Conservation (phyloP, 2,113 vertebrate genomes). For the Caracal caracal region DNA sequence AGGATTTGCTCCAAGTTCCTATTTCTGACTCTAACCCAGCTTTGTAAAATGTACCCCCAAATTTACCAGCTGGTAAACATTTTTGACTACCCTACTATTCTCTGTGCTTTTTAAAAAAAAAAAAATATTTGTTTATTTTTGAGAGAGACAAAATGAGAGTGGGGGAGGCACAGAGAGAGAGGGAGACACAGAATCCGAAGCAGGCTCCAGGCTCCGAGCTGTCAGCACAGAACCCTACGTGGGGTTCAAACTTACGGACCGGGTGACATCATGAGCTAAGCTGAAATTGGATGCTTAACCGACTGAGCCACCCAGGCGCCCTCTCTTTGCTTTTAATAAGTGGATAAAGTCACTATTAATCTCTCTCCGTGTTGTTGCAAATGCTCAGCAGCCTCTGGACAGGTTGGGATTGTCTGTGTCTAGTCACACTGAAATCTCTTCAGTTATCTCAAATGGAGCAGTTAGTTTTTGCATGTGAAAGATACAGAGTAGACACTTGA, state of each 20-base stretch:
- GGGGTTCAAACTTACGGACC: too few species aligned
- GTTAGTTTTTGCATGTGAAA: conserved; percentile 17
- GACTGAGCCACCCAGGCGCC: too few species aligned
- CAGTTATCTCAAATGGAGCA: conserved; percentile 36
- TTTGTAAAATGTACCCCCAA: conserved; percentile 12
- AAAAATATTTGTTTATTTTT: too few species aligned
- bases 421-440: conserved; percentile 21
- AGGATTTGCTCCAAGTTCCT: conserved; percentile 8
- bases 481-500: conserved; percentile 38
- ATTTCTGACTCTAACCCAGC: conserved; percentile 47
- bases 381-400: not conserved
- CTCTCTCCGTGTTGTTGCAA: conserved; percentile 42
- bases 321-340: conserved; percentile 28
- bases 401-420: conserved; percentile 7
- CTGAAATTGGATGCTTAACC: too few species aligned
- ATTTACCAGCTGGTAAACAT: conserved; percentile 23
- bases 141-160: too few species aligned
- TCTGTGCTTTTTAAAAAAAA: not conserved
- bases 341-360: conserved; percentile 41
- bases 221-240: too few species aligned
- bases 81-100: conserved; percentile 33
- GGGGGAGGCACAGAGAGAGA: too few species aligned
- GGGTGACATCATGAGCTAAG: too few species aligned
- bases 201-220: too few species aligned
- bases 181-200: too few species aligned